These are phyloP conservation scores for Trisateles emortualis DNA, from an alignment of 2,888 invertebrate species.

Conservation along the genomic window DNA sequence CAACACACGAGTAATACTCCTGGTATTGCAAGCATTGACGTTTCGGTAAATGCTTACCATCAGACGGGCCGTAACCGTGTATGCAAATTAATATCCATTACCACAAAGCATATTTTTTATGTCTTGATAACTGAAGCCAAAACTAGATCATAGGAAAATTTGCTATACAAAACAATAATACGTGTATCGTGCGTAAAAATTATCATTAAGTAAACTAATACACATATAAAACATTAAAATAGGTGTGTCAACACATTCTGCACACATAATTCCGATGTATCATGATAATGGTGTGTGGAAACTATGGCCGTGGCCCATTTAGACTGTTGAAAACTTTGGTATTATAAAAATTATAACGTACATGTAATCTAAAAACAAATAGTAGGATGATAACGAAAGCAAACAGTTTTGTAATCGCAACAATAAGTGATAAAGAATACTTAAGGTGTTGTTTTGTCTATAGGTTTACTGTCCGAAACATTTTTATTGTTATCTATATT, in stretches of 20 bases:
- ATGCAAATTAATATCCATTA: too few relatives aligned
- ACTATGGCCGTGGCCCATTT: conserved; percentile 74
- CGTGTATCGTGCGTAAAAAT: neutral
- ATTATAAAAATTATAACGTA: conserved; percentile 68
- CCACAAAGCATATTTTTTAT: too few relatives aligned
- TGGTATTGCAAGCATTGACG: too few relatives aligned
- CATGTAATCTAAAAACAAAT: conserved; percentile 79
- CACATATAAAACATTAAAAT: neutral
- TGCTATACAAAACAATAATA: neutral
- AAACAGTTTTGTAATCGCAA: conserved; percentile 70
- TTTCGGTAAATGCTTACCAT: too few relatives aligned
- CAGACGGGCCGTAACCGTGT: too few relatives aligned
- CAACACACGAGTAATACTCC: too few relatives aligned
- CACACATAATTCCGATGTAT: conserved; percentile 41
- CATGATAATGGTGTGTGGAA: conserved; percentile 46
- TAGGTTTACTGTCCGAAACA: too few relatives aligned
- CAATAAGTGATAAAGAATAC: conserved; percentile 20
- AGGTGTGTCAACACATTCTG: conserved; percentile 33
- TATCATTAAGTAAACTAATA: conserved; percentile 9
- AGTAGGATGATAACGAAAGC: conserved; percentile 76
- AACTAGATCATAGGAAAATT: neutral
- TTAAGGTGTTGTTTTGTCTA: neutral
- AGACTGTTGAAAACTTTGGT: conserved; percentile 46
- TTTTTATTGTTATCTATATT: too few relatives aligned
- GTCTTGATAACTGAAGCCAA: neutral